Evolutionary conservation across 2,113 vertebrate genomes (phyloP).

Genomic region (Coracopsis vasa): DNA sequence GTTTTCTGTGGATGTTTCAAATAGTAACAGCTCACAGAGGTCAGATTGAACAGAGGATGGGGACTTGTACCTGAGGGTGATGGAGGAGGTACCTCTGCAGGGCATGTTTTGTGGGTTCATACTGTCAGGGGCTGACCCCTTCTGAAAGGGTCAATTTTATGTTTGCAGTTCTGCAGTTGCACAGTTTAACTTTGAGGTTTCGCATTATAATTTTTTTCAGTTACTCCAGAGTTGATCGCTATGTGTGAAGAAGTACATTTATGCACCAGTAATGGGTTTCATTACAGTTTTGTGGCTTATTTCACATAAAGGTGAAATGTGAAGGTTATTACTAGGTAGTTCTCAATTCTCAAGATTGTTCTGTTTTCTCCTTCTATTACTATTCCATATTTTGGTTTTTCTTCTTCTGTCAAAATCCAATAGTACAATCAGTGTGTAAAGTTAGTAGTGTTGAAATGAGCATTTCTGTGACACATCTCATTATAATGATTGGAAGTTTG

Average conservation of each 20-base stretch:
- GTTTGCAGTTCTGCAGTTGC: background rate
- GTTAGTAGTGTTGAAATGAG: background rate
- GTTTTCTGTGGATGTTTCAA: background rate
- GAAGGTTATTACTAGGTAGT: slow-evolving; percentile 1
- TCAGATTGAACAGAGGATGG: background rate
- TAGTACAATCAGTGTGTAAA: background rate
- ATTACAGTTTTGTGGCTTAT: slow-evolving; percentile 27
- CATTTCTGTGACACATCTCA: background rate
- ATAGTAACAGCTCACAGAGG: background rate
- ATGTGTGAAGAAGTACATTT: background rate
- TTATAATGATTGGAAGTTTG: background rate
- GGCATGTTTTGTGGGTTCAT: background rate
- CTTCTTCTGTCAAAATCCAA: slow-evolving; percentile 37
- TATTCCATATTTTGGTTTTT: background rate
- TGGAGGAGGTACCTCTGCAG: background rate
- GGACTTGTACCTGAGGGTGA: background rate
- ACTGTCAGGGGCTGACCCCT: background rate
- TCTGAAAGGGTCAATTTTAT: background rate
- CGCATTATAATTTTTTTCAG: background rate
- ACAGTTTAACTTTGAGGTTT: background rate
- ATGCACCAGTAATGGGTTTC: background rate
- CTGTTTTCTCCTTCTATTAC: background rate
- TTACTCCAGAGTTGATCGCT: background rate
- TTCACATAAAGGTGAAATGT: slow-evolving; percentile 54
- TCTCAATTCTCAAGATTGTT: background rate